Percentiles rank a stretch among this genome's conserved stretches.
These are phyloP conservation scores for Thripadectes ignobilis DNA, from an alignment of 2,797 vertebrate species.

Conservation along the genomic window DNA sequence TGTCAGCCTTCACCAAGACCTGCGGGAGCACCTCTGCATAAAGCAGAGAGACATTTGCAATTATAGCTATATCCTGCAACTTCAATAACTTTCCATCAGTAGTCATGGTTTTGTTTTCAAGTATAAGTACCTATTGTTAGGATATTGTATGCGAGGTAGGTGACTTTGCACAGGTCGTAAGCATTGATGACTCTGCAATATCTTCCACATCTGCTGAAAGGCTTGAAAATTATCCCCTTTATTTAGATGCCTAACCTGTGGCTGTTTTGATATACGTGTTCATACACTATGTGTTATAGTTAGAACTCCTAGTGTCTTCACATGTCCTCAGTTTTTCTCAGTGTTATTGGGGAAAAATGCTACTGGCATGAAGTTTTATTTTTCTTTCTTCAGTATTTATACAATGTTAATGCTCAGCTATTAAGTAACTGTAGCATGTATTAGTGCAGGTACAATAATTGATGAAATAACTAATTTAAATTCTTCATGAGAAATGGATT, in stretches of 20 bases:
- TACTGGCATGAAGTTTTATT: background rate
- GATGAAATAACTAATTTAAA: background rate
- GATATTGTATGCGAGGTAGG: background rate
- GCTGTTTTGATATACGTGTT: background rate
- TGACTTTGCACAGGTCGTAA: background rate
- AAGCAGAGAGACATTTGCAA: background rate
- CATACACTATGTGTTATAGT: background rate
- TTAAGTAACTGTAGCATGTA: background rate
- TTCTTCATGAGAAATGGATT: background rate
- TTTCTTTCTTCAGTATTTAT: background rate
- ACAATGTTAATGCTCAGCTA: background rate
- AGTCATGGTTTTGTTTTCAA: background rate
- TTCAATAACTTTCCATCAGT: background rate
- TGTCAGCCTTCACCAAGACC: background rate
- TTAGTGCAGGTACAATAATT: background rate
- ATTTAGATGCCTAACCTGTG: background rate
- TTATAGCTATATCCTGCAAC: background rate
- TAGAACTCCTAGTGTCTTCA: background rate
- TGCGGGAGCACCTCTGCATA: background rate
- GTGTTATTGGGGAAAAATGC: background rate
- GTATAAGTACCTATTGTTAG: background rate
- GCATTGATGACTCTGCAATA: background rate
- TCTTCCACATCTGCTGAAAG: background rate
- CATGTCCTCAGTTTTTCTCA: fast-evolving
- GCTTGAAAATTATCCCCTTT: background rate